phyloP scores from a whole-genome alignment of 1,140 invertebrate species.

The Euura lappo region DNA sequence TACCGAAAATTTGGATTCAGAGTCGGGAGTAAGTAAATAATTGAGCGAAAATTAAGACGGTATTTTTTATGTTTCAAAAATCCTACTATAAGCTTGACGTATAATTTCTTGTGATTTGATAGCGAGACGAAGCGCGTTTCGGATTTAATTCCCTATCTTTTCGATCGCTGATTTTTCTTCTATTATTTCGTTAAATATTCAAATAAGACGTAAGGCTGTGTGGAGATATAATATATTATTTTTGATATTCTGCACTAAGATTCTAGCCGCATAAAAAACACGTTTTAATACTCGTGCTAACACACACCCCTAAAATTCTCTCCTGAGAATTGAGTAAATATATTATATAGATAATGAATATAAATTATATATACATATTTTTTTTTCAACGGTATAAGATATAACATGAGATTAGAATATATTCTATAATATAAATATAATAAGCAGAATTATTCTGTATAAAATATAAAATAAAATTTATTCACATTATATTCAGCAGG shows the following conservation, averaged over 20 bases:
- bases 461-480: too few species aligned
- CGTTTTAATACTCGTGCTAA: not conserved
- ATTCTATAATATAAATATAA: not conserved
- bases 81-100: not conserved
- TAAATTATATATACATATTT: not conserved
- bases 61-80: not conserved
- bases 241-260: too few species aligned
- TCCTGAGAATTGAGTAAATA: not conserved
- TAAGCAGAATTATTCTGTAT: slow-evolving; percentile 4
- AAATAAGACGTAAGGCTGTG: too few species aligned
- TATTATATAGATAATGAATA: not conserved
- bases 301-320: not conserved
- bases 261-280: too few species aligned
- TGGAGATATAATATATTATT: too few species aligned
- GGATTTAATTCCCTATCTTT: too few species aligned
- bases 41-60: slow-evolving; percentile 1
- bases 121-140: not conserved
- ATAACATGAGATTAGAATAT: not conserved
- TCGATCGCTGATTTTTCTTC: too few species aligned
- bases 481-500: not conserved
- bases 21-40: slow-evolving; percentile 51
- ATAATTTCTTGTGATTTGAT: not conserved
- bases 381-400: not conserved
- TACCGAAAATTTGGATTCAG: slow-evolving; percentile 50
- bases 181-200: too few species aligned